Evolutionary conservation across 2,888 invertebrate species (phyloP).

Genomic region (Portevinia maculata): DNA sequence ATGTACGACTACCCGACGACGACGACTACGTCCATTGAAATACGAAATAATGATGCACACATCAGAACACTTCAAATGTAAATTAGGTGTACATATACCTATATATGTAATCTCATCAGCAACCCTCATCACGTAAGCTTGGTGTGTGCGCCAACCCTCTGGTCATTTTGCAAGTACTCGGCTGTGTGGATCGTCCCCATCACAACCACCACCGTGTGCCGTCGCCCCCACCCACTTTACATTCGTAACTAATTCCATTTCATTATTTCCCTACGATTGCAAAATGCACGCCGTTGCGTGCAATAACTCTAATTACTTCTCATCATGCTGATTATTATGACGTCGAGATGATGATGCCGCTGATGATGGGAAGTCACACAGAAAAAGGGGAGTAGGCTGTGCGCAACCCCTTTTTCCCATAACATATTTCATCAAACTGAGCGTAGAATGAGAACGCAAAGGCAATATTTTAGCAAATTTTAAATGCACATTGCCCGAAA

Average conservation of each 20-base stretch:
- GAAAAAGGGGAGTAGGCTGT: not conserved
- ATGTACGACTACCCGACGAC: not conserved
- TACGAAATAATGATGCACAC: slow-evolving; percentile 14
- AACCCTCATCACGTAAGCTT: slow-evolving; percentile 39
- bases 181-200: not conserved
- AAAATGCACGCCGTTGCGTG: slow-evolving; percentile 42
- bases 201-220: too few relatives aligned
- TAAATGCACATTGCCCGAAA: slow-evolving; percentile 16
- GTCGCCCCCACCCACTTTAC: not conserved
- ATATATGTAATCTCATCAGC: slow-evolving; percentile 20
- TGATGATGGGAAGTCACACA: not conserved
- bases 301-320: slow-evolving; percentile 63
- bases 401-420: slow-evolving; percentile 35
- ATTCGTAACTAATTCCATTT: slow-evolving; percentile 48
- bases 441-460: not conserved
- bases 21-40: not conserved
- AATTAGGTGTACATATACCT: slow-evolving; percentile 28
- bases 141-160: slow-evolving; percentile 21
- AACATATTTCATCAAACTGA: slow-evolving; percentile 37
- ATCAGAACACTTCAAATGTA: slow-evolving; percentile 32
- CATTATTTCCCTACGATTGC: slow-evolving; percentile 30
- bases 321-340: slow-evolving; percentile 42
- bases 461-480: slow-evolving; percentile 24
- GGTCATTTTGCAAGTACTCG: slow-evolving; percentile 28
- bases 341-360: slow-evolving; percentile 5